These are phyloP conservation scores for Halcyon smyrnensis DNA, from an alignment of 2,797 vertebrate genomes.

Conservation along the genomic window DNA sequence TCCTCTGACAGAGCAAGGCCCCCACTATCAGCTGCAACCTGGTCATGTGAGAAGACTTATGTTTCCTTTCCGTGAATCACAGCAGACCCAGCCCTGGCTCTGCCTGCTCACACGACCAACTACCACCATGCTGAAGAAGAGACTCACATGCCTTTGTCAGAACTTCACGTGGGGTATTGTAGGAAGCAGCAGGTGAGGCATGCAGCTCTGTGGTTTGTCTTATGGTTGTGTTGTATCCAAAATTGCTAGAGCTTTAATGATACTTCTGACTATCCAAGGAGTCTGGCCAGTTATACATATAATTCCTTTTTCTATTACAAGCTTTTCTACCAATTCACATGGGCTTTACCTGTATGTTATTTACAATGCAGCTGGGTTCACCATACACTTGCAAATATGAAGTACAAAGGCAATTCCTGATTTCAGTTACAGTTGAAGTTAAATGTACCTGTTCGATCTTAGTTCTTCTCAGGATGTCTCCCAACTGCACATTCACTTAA, in stretches of 20 bases:
- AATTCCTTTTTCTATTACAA: neutral
- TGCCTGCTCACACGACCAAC: rapidly evolving
- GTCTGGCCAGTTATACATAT: neutral
- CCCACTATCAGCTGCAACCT: neutral
- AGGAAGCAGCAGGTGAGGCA: neutral
- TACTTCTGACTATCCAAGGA: neutral
- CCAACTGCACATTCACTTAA: neutral
- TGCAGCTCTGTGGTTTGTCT: rapidly evolving
- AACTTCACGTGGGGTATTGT: neutral
- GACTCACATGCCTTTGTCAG: neutral
- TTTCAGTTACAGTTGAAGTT: neutral
- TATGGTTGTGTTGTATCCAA: neutral
- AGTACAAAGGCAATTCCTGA: neutral
- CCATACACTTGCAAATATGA: neutral
- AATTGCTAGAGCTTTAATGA: neutral
- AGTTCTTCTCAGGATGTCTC: neutral
- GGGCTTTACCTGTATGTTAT: neutral
- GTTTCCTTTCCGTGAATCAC: neutral
- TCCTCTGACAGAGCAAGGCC: neutral
- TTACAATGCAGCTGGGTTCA: neutral
- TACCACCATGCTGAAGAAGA: neutral
- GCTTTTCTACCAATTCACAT: neutral
- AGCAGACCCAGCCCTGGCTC: neutral
- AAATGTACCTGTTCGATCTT: neutral
- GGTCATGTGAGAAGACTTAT: rapidly evolving